Base-by-base conservation (phyloP, 2,797 vertebrate genomes). In the Odontamblyopus rebecca region DNA sequence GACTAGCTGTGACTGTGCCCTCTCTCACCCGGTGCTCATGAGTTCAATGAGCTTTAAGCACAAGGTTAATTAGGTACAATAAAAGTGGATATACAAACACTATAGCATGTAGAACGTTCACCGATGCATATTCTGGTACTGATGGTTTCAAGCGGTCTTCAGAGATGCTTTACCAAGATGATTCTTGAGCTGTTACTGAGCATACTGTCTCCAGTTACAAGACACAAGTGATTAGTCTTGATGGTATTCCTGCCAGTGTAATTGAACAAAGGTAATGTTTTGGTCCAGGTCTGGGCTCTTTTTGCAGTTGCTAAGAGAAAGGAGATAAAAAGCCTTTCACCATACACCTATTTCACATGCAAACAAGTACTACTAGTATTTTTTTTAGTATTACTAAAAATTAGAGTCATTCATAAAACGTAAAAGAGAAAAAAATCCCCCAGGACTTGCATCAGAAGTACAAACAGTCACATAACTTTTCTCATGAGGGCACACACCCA, bases 401-500 rank as follows among this genome's bases (percentile, higher is more conserved):
- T 60, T 18, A 16, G 2, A 60, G 29, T 7, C 27, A 6, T 60
- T 30, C 27, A 27, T 27, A 27, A 59, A 59, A 60, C 29, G 26
- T 60, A 16, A 30, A 15, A 60, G n/a, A 15, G 57, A 16, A 60
- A 57, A 60, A 13, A 30, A 5, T 16, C 27, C 27, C 57, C 26
- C 9, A 13, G 2, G 26, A 26, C 12, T 59, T 32, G 29, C 26
- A 61, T 35, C 30, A 38, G 61, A 62, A 62, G 61, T 16, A 38
- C n/a, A 41, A 15, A 68, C 6, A 23, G 69, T 65, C 6, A 13
- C 60, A 30, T 41, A 15, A 56, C 29, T 18, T 15, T 48, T 48
- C 44, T 79, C 3, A 61, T 30, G 26, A 66, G 64, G 26, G 26
- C 64, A 66, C 64, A 53, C 41, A 32, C 23, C 57, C 35, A 35